A percentile compares a stretch with the other conserved stretches of the same genome.
phyloP scores from a whole-genome alignment of 92 coral and sea anemone genomes.

The Micromussa lordhowensis region DNA sequence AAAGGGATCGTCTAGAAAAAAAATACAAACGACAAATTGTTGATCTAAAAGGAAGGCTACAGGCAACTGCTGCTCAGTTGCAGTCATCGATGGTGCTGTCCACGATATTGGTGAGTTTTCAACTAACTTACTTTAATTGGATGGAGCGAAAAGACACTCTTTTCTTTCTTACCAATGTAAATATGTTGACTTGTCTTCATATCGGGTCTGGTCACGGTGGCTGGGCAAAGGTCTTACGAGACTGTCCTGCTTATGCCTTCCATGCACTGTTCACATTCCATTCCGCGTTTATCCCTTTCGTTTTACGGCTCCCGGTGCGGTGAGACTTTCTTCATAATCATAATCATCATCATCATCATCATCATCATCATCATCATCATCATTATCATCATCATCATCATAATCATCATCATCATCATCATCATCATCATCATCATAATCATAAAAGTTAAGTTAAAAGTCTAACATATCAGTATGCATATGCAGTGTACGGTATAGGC shows the following conservation, averaged over 20 bases:
- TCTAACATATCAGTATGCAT: background rate
- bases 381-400: no score
- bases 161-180: background rate
- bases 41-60: conserved; percentile 60
- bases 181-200: background rate
- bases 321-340: background rate
- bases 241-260: background rate
- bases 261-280: background rate
- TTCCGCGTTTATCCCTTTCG: background rate
- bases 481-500: background rate
- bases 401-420: no score
- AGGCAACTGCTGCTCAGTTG: conserved; percentile 20
- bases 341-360: no score
- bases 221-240: background rate
- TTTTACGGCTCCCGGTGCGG: background rate
- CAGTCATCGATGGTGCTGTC: conserved; percentile 19
- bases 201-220: background rate
- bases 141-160: background rate
- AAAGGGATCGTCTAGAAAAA: conserved; percentile 75
- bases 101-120: conserved; percentile 49
- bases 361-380: no score
- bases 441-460: no score
- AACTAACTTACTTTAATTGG: background rate
- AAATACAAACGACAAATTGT: conserved; percentile 63
- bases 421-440: no score